A percentile compares a stretch with the other conserved stretches of the same genome.
phyloP scores from a whole-genome alignment of 2,797 vertebrate species.

The Microctenopoma steveboyesi region DNA sequence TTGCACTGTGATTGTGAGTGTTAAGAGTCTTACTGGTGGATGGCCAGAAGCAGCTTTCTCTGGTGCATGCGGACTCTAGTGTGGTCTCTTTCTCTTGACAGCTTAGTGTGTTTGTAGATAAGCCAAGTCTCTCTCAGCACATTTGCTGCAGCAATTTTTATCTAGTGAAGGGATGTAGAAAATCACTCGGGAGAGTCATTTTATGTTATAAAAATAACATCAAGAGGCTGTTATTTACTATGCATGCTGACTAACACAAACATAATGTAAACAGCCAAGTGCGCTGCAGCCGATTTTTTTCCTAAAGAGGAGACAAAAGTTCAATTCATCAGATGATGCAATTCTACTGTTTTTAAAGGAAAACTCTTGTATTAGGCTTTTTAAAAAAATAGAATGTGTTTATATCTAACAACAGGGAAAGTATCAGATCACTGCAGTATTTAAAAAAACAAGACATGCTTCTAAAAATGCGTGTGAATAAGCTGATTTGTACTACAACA shows the following conservation, averaged over 20 bases:
- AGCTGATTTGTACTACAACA: not conserved
- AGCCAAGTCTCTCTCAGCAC: conserved; percentile 98
- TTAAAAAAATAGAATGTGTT: not conserved
- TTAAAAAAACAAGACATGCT: not conserved
- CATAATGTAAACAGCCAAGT: not conserved
- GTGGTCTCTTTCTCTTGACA: conserved; percentile 91
- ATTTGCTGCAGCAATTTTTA: conserved; percentile 96
- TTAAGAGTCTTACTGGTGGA: conserved; percentile 90
- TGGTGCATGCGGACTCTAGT: conserved; percentile 93
- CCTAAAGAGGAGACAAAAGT: not conserved
- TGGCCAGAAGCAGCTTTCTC: conserved; percentile 95
- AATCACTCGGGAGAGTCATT: conserved; percentile 32
- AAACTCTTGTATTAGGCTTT: not conserved
- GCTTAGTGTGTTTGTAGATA: conserved; percentile 96
- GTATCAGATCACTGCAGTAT: too few species aligned
- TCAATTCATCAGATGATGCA: not conserved
- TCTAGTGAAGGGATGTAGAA: conserved; percentile 78
- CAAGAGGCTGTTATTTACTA: conserved; percentile 35
- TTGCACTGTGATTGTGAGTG: not conserved
- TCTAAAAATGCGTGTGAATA: not conserved
- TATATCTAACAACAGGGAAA: not conserved
- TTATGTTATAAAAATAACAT: conserved; percentile 34
- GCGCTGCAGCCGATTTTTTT: not conserved
- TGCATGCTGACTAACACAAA: conserved; percentile 18
- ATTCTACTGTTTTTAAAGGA: not conserved